Base-by-base conservation (phyloP, 2,888 invertebrate species). In the Dryomyza anilis region DNA sequence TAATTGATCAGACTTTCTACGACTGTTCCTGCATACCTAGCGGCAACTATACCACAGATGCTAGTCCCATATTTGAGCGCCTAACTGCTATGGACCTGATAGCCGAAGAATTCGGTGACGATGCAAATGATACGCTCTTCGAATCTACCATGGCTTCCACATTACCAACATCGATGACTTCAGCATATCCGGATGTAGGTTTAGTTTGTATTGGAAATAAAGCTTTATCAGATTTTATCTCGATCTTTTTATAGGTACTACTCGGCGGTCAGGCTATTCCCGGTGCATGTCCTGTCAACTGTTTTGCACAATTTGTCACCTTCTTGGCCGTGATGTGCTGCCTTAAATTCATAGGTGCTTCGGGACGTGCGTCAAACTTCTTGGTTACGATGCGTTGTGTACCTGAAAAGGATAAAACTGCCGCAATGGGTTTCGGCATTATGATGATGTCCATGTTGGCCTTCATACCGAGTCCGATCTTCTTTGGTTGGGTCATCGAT, bases 391-490 rank as follows among this genome's bases (percentile, higher is more conserved):
- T 89, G 30, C 82, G 87, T 76, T 90, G 90, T 78, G 90, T 91
- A 6, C 88, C 89, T 12, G 89, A 90, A 73, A 88, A 89, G 76
- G 91, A 91, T 76, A 91, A 91, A 78, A 86, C 90, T 0, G 88
- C 89, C 0, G 89, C 91, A 1, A 89, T 91, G 86, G 91, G 90
- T 30, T 87, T 91, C 65, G 87, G 88, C 27, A 83, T 90, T 70
- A 89, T 88, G 78, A 84, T 90, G 72, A 87, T 89, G 85, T 89
- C 89, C 68, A 83, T 91, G 63, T 87, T 90, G 72, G 89, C 90
- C 10, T 90, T 91, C 74, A 89, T 92, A 71, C 92, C 92, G 0
- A 89, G 90, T 55, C 92, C 92, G 0, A 90, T 93, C 70, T 84
- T 92, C 64, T 91, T 91, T 74, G 92, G 92, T 61, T 88, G 87